A percentile compares a stretch with the other conserved stretches of the same genome.
phyloP scores from a whole-genome alignment of 2,888 invertebrate genomes.

The Rhagium mordax region DNA sequence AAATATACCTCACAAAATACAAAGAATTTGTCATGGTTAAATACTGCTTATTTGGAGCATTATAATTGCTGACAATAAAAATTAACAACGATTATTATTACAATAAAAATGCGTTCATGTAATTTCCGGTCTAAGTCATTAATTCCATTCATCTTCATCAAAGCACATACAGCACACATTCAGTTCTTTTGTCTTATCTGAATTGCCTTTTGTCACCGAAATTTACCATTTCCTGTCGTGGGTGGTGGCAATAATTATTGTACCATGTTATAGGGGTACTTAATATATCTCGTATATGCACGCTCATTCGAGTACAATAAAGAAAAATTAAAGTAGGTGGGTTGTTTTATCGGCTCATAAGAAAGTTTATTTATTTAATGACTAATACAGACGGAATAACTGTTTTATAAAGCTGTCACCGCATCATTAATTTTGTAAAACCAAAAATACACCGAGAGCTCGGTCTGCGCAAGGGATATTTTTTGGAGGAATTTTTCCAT shows the following conservation, averaged over 20 bases:
- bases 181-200: conserved; percentile 42
- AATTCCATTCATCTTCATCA: conserved; percentile 43
- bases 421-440: no score
- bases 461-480: no score
- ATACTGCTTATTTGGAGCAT: conserved; percentile 1
- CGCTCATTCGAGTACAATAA: no score
- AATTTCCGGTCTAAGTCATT: conserved; percentile 42
- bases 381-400: no score
- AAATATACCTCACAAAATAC: no score
- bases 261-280: conserved; percentile 8
- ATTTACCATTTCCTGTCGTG: conserved; percentile 43
- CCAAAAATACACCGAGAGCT: no score
- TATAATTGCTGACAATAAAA: conserved; percentile 11
- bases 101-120: conserved; percentile 36
- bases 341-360: no score
- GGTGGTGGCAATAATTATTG: conserved; percentile 26
- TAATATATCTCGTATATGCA: not conserved
- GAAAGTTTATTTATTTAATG: no score
- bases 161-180: conserved; percentile 27
- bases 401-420: no score
- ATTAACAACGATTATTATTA: conserved; percentile 25
- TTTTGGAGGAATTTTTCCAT: no score
- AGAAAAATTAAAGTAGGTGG: no score
- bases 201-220: conserved; percentile 42
- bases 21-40: not conserved